phyloP scores from a whole-genome alignment of 2,797 vertebrate genomes.

The Cyprinodon diabolis region DNA sequence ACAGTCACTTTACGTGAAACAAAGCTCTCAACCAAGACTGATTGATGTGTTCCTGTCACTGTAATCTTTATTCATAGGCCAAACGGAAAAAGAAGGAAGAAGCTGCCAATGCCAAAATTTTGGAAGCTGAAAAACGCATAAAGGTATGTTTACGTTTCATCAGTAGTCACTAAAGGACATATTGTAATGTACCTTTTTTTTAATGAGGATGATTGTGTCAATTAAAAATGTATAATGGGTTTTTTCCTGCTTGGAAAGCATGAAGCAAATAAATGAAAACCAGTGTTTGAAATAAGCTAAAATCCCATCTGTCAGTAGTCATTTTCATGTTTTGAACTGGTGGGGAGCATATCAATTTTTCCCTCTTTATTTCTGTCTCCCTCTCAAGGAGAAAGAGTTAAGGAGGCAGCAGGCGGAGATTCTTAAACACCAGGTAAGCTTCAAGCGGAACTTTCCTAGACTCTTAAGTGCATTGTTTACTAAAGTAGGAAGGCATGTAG shows the following conservation, averaged over 20 bases:
- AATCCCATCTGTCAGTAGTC: constrained; percentile 59
- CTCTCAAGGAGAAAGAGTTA: constrained; percentile 95
- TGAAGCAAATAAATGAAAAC: constrained; percentile 38
- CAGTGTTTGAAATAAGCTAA: constrained; percentile 40
- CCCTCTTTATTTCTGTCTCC: constrained; percentile 60
- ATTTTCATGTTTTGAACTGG: constrained; percentile 63
- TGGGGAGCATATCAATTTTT: constrained; percentile 67
- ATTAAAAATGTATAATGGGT: background rate
- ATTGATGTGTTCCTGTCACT: constrained; percentile 59
- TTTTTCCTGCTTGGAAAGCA: background rate
- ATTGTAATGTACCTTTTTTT: background rate
- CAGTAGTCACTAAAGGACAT: constrained; percentile 7
- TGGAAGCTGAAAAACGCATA: constrained; percentile 98
- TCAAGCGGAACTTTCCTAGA: constrained; percentile 34
- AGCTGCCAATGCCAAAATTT: constrained; percentile 97
- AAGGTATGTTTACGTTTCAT: constrained; percentile 87
- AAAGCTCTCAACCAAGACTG: constrained; percentile 61
- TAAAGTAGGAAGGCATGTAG: constrained; percentile 4
- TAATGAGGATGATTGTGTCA: background rate
- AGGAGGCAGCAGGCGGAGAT: constrained; percentile 97
- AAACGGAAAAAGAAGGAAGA: constrained; percentile 99
- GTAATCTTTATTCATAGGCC: constrained; percentile 90
- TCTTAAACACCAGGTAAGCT: constrained; percentile 95
- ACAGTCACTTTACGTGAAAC: constrained; percentile 72
- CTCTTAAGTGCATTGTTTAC: constrained; percentile 57